Percentiles rank a stretch among this genome's conserved stretches.
Conservation (phyloP, 2,113 vertebrate species). For the Saccopteryx leptura region DNA sequence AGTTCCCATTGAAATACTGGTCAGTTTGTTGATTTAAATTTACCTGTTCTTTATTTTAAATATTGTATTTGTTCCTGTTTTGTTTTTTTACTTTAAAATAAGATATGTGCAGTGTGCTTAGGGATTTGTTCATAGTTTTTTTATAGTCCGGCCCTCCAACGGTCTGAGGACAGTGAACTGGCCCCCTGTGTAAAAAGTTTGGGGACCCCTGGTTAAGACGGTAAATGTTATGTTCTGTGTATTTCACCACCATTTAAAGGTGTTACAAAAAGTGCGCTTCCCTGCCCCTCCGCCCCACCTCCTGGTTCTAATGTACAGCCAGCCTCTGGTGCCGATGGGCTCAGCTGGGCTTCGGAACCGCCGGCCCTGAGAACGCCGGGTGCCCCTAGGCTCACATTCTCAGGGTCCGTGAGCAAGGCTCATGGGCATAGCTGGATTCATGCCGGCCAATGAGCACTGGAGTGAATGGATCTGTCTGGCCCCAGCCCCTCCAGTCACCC, state of each 20-base stretch:
- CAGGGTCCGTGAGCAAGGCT: neutral
- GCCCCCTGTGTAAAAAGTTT: no score
- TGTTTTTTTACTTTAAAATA: no score
- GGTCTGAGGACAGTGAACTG: no score
- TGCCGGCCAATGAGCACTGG: neutral
- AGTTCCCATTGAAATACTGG: no score
- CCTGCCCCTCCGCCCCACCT: neutral
- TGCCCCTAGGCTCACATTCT: neutral
- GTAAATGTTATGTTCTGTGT: neutral
- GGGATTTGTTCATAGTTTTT: no score
- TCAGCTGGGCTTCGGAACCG: neutral
- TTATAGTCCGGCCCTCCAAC: no score
- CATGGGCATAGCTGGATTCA: neutral
- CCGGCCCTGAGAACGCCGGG: neutral
- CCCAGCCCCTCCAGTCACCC: rapidly evolving
- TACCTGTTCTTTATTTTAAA: no score
- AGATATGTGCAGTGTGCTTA: no score
- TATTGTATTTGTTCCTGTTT: no score
- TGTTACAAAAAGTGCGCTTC: neutral
- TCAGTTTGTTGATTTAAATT: no score
- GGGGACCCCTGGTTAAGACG: neutral
- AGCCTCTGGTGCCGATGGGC: neutral
- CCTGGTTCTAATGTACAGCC: neutral
- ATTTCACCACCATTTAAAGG: neutral
- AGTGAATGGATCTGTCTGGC: neutral